These are phyloP conservation scores for Nothobranchius kuhntae DNA, from an alignment of 2,113 vertebrate species.

Conservation along the genomic window DNA sequence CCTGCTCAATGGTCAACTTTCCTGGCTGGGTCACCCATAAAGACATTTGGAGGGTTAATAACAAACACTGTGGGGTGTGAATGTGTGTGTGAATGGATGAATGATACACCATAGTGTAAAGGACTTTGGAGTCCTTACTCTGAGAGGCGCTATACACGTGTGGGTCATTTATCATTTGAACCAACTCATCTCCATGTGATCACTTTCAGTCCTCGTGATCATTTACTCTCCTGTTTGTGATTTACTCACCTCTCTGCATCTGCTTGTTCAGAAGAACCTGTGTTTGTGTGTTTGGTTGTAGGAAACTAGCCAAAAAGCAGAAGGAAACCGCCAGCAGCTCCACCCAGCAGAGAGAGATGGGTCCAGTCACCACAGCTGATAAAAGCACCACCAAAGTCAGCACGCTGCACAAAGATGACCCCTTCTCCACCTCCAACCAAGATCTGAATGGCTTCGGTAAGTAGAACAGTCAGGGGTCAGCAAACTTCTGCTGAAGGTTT, in stretches of 20 bases:
- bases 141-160: too few relatives aligned
- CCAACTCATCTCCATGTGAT: neutral
- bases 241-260: neutral
- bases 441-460: slow-evolving; percentile 97
- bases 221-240: neutral
- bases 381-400: slow-evolving; percentile 91
- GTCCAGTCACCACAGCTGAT: slow-evolving; percentile 86
- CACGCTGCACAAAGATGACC: slow-evolving; percentile 92
- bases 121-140: too few relatives aligned
- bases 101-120: too few relatives aligned
- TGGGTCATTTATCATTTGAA: too few relatives aligned
- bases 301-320: slow-evolving; percentile 99
- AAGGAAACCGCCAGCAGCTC: slow-evolving; percentile 94
- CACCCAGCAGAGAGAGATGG: slow-evolving; percentile 97
- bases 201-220: neutral
- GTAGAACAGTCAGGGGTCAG: slow-evolving; percentile 51
- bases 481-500: neutral
- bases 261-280: too few relatives aligned
- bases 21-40: too few relatives aligned
- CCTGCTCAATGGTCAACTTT: too few relatives aligned
- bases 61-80: too few relatives aligned
- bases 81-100: too few relatives aligned
- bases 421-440: slow-evolving; percentile 92
- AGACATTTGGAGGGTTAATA: too few relatives aligned
- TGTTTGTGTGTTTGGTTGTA: slow-evolving; percentile 69